Evolutionary conservation across 2,113 vertebrate genomes (phyloP).

Genomic region (Connochaetes taurinus): DNA sequence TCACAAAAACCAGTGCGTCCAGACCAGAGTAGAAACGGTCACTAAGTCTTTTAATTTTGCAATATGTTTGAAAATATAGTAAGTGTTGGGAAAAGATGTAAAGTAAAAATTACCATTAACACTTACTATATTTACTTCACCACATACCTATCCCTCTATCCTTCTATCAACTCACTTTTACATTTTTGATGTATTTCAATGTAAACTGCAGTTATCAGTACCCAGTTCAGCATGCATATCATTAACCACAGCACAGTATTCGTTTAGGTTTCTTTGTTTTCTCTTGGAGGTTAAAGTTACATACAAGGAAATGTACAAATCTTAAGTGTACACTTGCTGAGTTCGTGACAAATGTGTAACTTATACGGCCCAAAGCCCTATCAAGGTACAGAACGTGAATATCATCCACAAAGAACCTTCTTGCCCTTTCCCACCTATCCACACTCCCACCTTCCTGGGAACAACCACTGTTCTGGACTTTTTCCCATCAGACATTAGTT

Average conservation of each 20-base stretch:
- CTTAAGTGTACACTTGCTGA: neutral
- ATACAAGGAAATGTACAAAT: neutral
- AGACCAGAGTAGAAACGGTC: neutral
- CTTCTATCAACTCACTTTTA: neutral
- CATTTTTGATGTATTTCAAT: neutral
- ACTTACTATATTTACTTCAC: neutral
- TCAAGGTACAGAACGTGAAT: accelerated
- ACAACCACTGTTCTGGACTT: neutral
- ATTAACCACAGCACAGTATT: neutral
- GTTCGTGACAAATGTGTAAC: neutral
- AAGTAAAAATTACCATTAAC: neutral
- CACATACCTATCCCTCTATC: neutral
- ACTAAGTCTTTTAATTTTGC: neutral
- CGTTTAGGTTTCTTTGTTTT: neutral
- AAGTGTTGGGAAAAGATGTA: neutral
- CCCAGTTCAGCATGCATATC: neutral
- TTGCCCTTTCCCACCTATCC: neutral
- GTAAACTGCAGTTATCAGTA: neutral
- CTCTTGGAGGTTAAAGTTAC: neutral
- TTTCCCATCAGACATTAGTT: neutral
- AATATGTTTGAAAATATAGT: accelerated
- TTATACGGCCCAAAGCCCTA: neutral
- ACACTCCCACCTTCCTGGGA: neutral
- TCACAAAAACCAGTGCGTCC: neutral
- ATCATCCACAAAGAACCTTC: neutral